Base-by-base conservation (phyloP, 2,113 vertebrate species). In the Varanus salvator region DNA sequence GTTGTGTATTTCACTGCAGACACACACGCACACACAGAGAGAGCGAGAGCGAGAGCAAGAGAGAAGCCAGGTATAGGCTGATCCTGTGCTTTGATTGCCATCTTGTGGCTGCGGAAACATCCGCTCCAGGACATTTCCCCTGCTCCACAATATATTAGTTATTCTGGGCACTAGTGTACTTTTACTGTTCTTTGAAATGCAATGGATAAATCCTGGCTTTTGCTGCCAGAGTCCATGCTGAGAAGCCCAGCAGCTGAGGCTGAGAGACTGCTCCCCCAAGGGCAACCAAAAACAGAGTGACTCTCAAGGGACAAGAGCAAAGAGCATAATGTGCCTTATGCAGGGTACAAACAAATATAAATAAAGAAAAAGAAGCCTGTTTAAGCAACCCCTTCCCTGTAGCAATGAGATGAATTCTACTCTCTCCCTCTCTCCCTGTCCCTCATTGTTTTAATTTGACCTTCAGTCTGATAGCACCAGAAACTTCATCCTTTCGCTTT, bases 21-120 rank as follows among this genome's bases (percentile, higher is more conserved):
- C 48, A 81, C 21, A 14, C 86, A 52, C 57, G 66, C 57, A 44
- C 34, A 81, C 52, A 81, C 1, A 64, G 0, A 8, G 23, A 44
- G 38, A 44, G 38, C 1, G 38, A 44, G 38, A 44, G 38, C 1
- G 38, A 44, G 38, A 44, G 38, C 1, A 3, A 81, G 52, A 81
- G 2, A 64, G 0, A 29, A 11, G 19, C 23, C 5, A 44, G 48
- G 0, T 1, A 2, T 52, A 0, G 12, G 0, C 11, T 71, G 71
- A 95, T 93, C 66, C 25, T 89, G 94, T 91, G 95, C 93, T 90
- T 60, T 8, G 94, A 94, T 71, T 97, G 96, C 97, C 97, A 97
- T 93, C 97, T 97, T 90, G 96, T 97, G 97, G 97, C 89, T 66
- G 34, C 27, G 48, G 6, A 83, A 87, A 31, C 12, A 50, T 14